Evolutionary conservation across 2,113 vertebrate genomes (phyloP).

Genomic region (Columba janthina): DNA sequence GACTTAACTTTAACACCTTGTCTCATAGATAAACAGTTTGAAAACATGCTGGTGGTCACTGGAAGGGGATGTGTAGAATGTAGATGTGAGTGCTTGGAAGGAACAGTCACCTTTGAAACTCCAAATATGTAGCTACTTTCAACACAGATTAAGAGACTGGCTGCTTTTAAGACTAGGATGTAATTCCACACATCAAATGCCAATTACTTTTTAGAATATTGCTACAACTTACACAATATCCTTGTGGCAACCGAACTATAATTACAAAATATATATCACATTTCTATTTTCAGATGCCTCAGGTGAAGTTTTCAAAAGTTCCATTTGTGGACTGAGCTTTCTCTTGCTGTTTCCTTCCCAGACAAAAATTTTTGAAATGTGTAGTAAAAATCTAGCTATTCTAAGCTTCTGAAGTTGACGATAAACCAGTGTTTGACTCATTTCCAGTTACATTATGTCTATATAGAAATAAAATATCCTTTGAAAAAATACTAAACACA

Average conservation of each 20-base stretch:
- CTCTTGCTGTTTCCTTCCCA: neutral
- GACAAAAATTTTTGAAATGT: neutral
- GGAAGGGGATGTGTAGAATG: constrained; percentile 23
- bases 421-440: neutral
- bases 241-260: neutral
- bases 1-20: constrained; percentile 57
- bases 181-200: neutral
- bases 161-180: neutral
- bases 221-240: neutral
- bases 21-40: constrained; percentile 61
- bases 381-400: neutral
- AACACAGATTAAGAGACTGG: neutral
- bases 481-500: neutral
- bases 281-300: neutral
- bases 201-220: neutral
- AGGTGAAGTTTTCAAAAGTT: neutral
- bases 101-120: neutral
- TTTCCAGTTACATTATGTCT: neutral
- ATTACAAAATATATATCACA: neutral
- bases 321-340: neutral
- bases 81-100: neutral
- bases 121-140: neutral
- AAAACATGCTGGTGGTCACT: constrained; percentile 23
- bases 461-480: neutral
- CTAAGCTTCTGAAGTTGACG: neutral